Evolutionary conservation across 2,888 invertebrate genomes (phyloP).

Genomic region (Brachyptera putata): DNA sequence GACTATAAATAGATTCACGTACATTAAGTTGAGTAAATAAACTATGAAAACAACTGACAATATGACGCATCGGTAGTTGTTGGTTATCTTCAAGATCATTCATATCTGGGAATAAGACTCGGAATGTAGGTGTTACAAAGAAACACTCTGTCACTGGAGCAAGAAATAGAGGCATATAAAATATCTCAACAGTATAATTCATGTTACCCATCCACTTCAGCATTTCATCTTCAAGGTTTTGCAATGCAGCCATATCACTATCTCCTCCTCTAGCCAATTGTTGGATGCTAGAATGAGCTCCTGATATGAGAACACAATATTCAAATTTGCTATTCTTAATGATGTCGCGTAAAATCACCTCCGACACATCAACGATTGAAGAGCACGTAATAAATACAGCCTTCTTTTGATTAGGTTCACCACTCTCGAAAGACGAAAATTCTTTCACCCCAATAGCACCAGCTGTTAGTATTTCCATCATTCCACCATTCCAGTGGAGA

Average conservation of each 20-base stretch:
- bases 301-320: conserved; percentile 57
- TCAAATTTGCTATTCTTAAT: conserved; percentile 57
- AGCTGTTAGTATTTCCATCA: conserved; percentile 53
- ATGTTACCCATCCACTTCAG: conserved; percentile 56
- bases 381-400: conserved; percentile 57
- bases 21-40: conserved; percentile 56
- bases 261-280: conserved; percentile 46
- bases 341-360: conserved; percentile 55
- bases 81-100: conserved; percentile 21
- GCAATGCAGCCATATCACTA: conserved; percentile 42
- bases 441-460: conserved; percentile 61
- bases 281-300: conserved; percentile 54
- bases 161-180: conserved; percentile 58
- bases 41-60: conserved; percentile 52
- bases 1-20: conserved; percentile 60
- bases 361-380: conserved; percentile 52
- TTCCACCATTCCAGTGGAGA: conserved; percentile 65
- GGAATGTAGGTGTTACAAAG: conserved; percentile 60
- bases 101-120: conserved; percentile 50
- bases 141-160: conserved; percentile 54
- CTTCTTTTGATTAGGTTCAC: conserved; percentile 44
- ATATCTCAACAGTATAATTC: conserved; percentile 56
- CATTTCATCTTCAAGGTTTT: conserved; percentile 46
- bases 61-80: conserved; percentile 43
- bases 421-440: conserved; percentile 57